Evolutionary conservation across 2,797 vertebrate species (phyloP), one percentile per base, ranked within the genome.

Genomic region (Enteromius viviparus): DNA sequence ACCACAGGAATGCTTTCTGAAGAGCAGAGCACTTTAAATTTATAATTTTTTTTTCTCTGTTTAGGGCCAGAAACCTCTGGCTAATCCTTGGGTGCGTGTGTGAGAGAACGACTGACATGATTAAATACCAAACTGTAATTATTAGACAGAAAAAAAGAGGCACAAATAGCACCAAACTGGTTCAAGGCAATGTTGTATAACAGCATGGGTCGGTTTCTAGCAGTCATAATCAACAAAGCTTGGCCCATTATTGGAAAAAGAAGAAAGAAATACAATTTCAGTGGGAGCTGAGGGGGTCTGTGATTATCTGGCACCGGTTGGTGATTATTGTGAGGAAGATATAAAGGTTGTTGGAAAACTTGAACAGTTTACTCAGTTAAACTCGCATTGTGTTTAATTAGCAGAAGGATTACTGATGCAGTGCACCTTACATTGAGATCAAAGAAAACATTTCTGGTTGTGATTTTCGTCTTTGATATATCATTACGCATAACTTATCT

Each of bases 21-120:
- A 87, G 80, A 40, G 66, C 76, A 68, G 85, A 86, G 88, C 82
- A 82, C 75, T 83, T 82, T 45, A 87, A 88, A 88, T 89, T 64
- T 2, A 78, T 78, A 60, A 68, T 40, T 60, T 81, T 81, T 87
- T 68, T 40, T 45, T 42, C 64, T 76, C 70, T 81, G 78, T 85
- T 77, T 83, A 83, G 40, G 74, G 69, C 77, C 29, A 77, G 78
- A 71, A 77, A 37, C 66, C 49, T 49, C 11, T 34, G 51, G 70
- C 70, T 82, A 64, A 42, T 76, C 70, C 42, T 21, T 51, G 15
- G 8, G 37, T 40, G 15, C 8, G 8, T 19, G 37, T 55, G 29
- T 72, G 12, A 71, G 55, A 72, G 60, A 76, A 65, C n/a, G n/a
- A 40, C 15, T 42, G 71, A 74, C 40, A 62, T 26, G 23, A 82